Evolutionary conservation across 2,888 invertebrate species (phyloP), one percentile per base, ranked within the genome.

Genomic region (Chalcis sispes): DNA sequence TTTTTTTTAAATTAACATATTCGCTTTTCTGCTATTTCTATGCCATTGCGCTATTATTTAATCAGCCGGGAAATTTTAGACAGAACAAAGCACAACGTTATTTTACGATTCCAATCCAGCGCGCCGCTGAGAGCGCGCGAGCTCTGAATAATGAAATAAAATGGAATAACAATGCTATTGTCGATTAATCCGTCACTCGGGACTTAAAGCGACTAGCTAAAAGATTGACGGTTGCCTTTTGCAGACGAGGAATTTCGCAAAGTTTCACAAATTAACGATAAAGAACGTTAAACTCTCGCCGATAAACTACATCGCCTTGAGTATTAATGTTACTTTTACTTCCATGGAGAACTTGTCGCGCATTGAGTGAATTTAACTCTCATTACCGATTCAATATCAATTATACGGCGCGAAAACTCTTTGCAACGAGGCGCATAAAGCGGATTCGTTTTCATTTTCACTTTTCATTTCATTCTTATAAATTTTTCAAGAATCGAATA

Each of bases 231-330:
- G 36, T 27, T 36, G 25, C 36, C 48, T 23, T 42, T 7, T 2
- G 29, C 15, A 1, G 32, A 15, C 46, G 13, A n/a, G 8, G 42
- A 27, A 18, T 59, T 75, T 62, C 61, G 75, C 64, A 64, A 66
- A 62, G 40, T 29, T 50, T 4, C 48, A 23, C 42, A 54, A 72
- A 72, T 72, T 72, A 72, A 64, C 54, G 72, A 54, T 52, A 72
- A 72, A 72, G 72, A 62, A 42, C 64, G 25, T 40, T 48, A 15
- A 42, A 15, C 2, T 42, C 42, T 48, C 48, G 32, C 18, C 15
- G 2, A 42, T 42, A 4, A 8, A 42, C 10, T 25, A 18, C 10
- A 13, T 15, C 10, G 25, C 66, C 36, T n/a, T n/a, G n/a, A n/a
- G n/a, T n/a, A n/a, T n/a, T n/a, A n/a, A n/a, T n/a, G n/a, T n/a